Evolutionary conservation across 2,113 vertebrate species (phyloP).

Genomic region (Megalops atlanticus): DNA sequence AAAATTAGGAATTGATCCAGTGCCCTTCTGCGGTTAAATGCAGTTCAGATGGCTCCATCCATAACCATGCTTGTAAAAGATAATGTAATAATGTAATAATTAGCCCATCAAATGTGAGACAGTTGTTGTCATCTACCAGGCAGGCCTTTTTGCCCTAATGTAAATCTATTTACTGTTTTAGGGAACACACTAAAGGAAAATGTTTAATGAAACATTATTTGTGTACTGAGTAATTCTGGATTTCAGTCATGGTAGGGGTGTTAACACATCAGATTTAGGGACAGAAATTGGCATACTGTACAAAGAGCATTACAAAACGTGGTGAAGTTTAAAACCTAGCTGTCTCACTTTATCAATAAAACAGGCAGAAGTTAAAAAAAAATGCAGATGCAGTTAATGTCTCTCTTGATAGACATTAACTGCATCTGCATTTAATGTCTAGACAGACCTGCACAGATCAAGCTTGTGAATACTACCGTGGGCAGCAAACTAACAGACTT

Average conservation of each 20-base stretch:
- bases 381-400: not conserved
- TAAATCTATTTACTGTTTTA: not conserved
- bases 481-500: too few relatives aligned
- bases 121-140: not conserved
- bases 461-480: too few relatives aligned
- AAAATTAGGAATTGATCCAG: constrained; percentile 13
- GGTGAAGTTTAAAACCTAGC: constrained; percentile 1
- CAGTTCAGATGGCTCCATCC: not conserved
- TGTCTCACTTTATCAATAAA: constrained; percentile 10
- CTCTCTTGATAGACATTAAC: too few relatives aligned
- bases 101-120: not conserved
- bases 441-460: too few relatives aligned
- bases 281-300: too few relatives aligned
- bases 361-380: not conserved
- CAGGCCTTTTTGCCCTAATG: not conserved
- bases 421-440: too few relatives aligned
- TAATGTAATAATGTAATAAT: constrained; percentile 7
- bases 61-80: not conserved
- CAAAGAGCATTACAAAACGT: not conserved
- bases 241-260: too few relatives aligned
- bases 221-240: too few relatives aligned
- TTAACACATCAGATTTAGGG: too few relatives aligned
- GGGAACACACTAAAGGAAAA: too few relatives aligned
- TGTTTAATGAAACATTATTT: too few relatives aligned
- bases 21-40: not conserved